Evolutionary conservation across 2,888 invertebrate species (phyloP), one percentile per base, ranked within the genome.

Genomic region (Eueremaeus valkanovi): DNA sequence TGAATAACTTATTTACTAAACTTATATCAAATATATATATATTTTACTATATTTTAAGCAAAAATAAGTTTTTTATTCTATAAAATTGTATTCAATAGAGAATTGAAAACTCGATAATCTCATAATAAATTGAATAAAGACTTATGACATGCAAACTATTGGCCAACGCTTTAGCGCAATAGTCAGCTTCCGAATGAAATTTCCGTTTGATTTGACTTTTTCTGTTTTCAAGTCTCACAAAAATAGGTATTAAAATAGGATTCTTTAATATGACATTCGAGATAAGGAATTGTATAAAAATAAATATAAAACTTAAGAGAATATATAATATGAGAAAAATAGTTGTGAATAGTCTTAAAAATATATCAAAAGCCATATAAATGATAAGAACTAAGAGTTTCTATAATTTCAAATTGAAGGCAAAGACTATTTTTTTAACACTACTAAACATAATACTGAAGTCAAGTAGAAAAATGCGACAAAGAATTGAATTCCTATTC

Each of bases 191-290:
- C 68, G 40, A 68, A 68, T 36, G 18, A 68, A 68, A 68, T 68
- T 68, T 68, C 68, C 68, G 68, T 68, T 40, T 68, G 68, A 68
- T 68, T 68, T 68, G 68, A n/a, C 21, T 68, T 40, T 68, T 68
- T 68, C n/a, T n/a, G n/a, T n/a, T n/a, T 31, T 61, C 29, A 33
- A 36, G 5, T 68, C 24, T 42, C 21, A 24, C 27, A 58, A 58
- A 58, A 61, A 61, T 31, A 68, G 21, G 40, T 24, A 68, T 68
- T 40, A 33, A 42, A 68, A 68, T 6, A 16, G 40, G 40, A 68
- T 40, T 21, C 16, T 33, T 33, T 40, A 24, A 68, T 40, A 68
- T 33, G 33, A 68, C 55, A 68, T 68, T 13, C 5, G 16, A 68
- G 33, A 68, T 33, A 63, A 63, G 63, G 18, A 63, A 33, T 36